Base-by-base conservation (phyloP, 2,888 invertebrate genomes). In the Pocota personata region DNA sequence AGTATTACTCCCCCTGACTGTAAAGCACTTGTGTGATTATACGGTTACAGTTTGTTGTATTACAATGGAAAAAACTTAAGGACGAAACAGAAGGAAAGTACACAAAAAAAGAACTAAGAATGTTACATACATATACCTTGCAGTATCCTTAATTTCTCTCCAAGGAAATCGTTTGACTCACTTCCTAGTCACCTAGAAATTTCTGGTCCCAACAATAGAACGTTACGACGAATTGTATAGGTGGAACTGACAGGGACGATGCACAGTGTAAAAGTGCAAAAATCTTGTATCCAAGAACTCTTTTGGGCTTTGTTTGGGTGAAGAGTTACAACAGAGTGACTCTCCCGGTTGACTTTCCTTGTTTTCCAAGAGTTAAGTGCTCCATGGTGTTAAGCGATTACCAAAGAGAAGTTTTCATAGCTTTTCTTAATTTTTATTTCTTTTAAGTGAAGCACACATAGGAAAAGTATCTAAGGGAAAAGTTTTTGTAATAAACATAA, bases 121-220 rank as follows among this genome's bases (percentile, higher is more conserved):
- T 10, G 32, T 6, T 30, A 14, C 3, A 14, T 48, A 35, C 16
- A 57, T 55, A 55, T 32, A 37, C 27, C 43, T 48, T 37, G 35
- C 66, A 72, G 43, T 19, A 84, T 79, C 64, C 79, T 58, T 58
- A 75, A 79, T 75, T 79, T 64, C 30, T 75, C 57, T 58, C 84
- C 27, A 19, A 79, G 79, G 69, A 79, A 75, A 32, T 69, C 69
- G n/a, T 79, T 69, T 79, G 69, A 64, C 35, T 84, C 48, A 64
- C 79, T 79, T 84, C 79, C 79, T 71, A 67, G 62, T 84, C 75
- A 69, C 79, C 84, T 71, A 71, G 58, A 50, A 75, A 69, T 57
- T 67, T 46, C 10, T 57, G 4, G 30, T 62, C 8, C 3, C 0
- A 32, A 55, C 75, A 62, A 72, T 35, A 7, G 48, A 37, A 52